Evolutionary conservation across 2,113 vertebrate genomes (phyloP), one percentile per base, ranked within the genome.

Genomic region (Aptenodytes patagonicus): DNA sequence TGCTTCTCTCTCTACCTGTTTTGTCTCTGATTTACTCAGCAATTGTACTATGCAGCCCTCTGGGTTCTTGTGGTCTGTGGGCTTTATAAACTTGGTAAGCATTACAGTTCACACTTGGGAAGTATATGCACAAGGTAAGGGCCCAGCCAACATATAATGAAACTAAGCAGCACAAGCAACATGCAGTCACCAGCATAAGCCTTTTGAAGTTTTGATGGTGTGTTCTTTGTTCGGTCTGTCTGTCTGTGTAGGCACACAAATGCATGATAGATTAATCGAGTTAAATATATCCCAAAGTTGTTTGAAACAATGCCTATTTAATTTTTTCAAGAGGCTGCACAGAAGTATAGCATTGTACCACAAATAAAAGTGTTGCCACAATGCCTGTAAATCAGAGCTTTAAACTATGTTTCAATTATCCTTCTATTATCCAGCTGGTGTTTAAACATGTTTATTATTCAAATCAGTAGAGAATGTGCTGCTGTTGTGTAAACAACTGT

Each of bases 401-500:
- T 98, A 98, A 98, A 98, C 98, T 98, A 98, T 98, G 98, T 99
- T 99, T 98, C 98, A 98, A 98, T 98, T 98, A 98, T 98, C 97
- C 97, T 98, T 98, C 98, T 98, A 98, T 98, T 98, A 98, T 98
- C 97, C 98, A 98, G 98, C 98, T 98, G 98, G 98, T 98, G 98
- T 99, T 98, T 98, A 98, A 98, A 97, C 97, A 94, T 98, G 98
- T 98, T 98, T 98, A 98, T 98, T 98, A 98, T 98, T 98, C 98
- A 98, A 98, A 98, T 98, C 98, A 98, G 98, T 97, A 94, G 98
- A 96, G 97, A 98, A 98, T 98, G 98, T 98, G 97, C 97, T 98
- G 97, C 98, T 98, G 98, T 99, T 99, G 98, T 98, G 98, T 98
- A 99, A 99, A 99, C 98, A 99, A 98, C 98, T 98, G 98, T 98